Percentiles rank a stretch among this genome's conserved stretches.
phyloP scores from a whole-genome alignment of 2,888 invertebrate genomes.

The Labia minor region DNA sequence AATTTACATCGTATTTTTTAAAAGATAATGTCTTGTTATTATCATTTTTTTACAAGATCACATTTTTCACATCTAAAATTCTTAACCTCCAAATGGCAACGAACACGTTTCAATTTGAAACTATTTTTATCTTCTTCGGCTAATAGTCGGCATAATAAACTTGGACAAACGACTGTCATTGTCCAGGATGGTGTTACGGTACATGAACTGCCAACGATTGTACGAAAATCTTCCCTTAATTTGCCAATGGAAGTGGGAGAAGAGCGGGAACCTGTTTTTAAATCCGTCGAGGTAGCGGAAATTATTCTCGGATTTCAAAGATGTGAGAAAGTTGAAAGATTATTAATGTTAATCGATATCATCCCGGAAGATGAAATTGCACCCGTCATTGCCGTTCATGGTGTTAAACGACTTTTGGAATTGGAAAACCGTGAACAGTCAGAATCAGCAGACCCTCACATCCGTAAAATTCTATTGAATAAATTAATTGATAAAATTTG shows the following conservation, averaged over 20 bases:
- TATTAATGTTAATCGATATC: constrained; percentile 37
- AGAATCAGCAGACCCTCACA: not conserved
- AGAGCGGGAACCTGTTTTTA: not conserved
- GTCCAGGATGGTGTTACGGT: constrained; percentile 57
- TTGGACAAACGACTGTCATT: constrained; percentile 43
- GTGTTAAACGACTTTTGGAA: constrained; percentile 38
- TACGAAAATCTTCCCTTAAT: constrained; percentile 36
- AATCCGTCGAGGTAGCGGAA: constrained; percentile 25
- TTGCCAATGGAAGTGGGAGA: not conserved
- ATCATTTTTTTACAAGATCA: too few relatives aligned
- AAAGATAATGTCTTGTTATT: not conserved
- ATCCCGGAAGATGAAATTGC: constrained; percentile 40
- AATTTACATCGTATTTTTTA: not conserved
- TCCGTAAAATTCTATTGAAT: constrained; percentile 35
- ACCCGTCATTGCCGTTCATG: constrained; percentile 37
- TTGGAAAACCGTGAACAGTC: constrained; percentile 36
- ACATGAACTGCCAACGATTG: constrained; percentile 54
- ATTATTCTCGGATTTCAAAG: constrained; percentile 32
- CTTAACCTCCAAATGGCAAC: not conserved
- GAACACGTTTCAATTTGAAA: not conserved
- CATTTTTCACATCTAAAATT: too few relatives aligned
- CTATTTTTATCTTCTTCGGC: not conserved
- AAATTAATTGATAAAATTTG: constrained; percentile 41
- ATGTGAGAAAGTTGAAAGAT: constrained; percentile 33
- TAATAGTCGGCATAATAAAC: constrained; percentile 26